These are phyloP conservation scores for Hydropotes inermis DNA, from an alignment of 2,113 vertebrate genomes.

Conservation along the genomic window DNA sequence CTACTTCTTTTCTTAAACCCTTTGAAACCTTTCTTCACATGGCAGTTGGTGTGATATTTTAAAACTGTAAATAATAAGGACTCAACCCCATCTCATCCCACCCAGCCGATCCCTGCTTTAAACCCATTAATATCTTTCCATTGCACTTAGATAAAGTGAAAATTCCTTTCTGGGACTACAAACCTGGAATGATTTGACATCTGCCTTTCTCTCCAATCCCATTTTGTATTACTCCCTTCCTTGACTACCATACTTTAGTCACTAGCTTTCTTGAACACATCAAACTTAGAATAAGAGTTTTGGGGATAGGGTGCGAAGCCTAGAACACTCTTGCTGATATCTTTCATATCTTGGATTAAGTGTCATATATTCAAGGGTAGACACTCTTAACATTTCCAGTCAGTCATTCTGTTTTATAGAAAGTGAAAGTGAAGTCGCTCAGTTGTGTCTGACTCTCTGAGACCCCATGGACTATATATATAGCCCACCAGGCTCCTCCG, in stretches of 20 bases:
- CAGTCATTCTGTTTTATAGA: neutral
- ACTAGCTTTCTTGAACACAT: neutral
- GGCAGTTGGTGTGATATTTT: neutral
- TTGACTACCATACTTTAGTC: neutral
- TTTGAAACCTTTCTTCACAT: slow-evolving; percentile 16
- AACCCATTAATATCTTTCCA: neutral
- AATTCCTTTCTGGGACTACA: neutral
- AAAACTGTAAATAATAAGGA: neutral
- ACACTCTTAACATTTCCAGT: neutral
- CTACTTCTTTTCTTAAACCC: neutral
- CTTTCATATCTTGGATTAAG: neutral
- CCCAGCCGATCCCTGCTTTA: neutral
- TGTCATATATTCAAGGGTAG: neutral
- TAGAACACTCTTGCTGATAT: neutral
- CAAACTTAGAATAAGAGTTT: neutral
- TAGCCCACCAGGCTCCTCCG: no score
- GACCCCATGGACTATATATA: no score
- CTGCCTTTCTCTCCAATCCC: neutral
- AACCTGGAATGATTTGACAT: neutral
- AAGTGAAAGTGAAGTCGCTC: no score
- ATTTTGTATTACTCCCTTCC: neutral
- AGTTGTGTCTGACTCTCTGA: no score
- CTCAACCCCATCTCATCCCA: neutral
- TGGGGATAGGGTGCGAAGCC: neutral
- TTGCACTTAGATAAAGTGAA: neutral